Percentiles rank a stretch among this genome's conserved stretches.
Evolutionary conservation across 2,888 invertebrate species (phyloP).

Genomic region (Candidula unifasciata): DNA sequence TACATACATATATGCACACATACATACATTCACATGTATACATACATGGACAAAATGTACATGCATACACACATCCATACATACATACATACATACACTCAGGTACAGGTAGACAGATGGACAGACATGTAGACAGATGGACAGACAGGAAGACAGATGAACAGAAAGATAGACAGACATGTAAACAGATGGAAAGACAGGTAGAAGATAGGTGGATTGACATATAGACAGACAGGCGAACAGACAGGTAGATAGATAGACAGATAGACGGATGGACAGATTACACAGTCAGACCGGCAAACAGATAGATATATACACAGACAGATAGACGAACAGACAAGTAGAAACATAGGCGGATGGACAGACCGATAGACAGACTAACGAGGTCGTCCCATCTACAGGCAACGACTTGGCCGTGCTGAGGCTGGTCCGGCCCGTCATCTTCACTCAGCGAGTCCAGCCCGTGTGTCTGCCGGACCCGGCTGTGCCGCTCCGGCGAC

Average conservation of each 20-base stretch:
- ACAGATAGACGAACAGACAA: not conserved
- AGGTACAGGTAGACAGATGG: too few relatives aligned
- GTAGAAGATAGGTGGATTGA: not conserved
- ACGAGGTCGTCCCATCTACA: not conserved
- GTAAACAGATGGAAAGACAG: not conserved
- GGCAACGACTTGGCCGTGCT: slow-evolving; percentile 52
- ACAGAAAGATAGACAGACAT: too few relatives aligned
- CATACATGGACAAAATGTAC: too few relatives aligned
- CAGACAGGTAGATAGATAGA: slow-evolving; percentile 13
- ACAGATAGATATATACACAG: slow-evolving; percentile 12
- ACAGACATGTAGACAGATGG: too few relatives aligned
- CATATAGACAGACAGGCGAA: not conserved
- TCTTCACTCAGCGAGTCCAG: slow-evolving; percentile 30
- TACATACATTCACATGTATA: too few relatives aligned
- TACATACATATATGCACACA: too few relatives aligned
- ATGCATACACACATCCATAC: too few relatives aligned
- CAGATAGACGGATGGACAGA: slow-evolving; percentile 6
- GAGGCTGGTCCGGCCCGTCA: slow-evolving; percentile 36
- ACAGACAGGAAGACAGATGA: too few relatives aligned
- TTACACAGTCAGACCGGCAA: not conserved
- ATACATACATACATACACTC: too few relatives aligned
- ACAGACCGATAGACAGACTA: not conserved
- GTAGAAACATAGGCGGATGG: not conserved
- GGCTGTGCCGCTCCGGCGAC: slow-evolving; percentile 27
- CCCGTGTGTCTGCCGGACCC: slow-evolving; percentile 51